Base-by-base conservation (phyloP, 1,140 invertebrate species). In the Colletes gigas region DNA sequence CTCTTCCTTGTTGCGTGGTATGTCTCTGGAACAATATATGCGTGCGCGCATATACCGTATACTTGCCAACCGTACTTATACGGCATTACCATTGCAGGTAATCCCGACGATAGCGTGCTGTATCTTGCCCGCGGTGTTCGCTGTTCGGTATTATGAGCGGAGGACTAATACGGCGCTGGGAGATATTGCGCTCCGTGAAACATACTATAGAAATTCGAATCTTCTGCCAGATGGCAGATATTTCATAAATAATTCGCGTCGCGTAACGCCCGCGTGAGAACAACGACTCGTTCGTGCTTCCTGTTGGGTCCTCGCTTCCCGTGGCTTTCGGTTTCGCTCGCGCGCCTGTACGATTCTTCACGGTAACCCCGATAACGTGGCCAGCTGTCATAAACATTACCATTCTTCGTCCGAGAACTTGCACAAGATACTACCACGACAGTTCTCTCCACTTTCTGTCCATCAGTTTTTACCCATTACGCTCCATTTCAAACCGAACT, bases 91-190 rank as follows among this genome's bases (percentile, higher is more conserved):
- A 67, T 82, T 71, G 62, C 50, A 17, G 57, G 84, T 83, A 86
- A 86, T 86, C 77, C 80, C 44, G 52, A 66, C 71, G 84, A 73
- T 85, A 83, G 78, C 68, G 55, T 65, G 70, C 50, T 19, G 75
- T 83, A 83, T 75, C 71, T 86, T 71, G 62, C 68, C 71, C 67
- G 4, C 50, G 47, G 50, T 69, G 57, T 67, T 82, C 60, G 74
- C 81, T 60, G 70, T 50, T 78, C 75, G 47, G 52, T 75, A 72
- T 86, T 81, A 77, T 69, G 77, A 83, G 81, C 47, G 12, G 62
- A 60, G 39, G 77, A 81, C 84, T 86, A 86, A 86, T 80, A 86
- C 81, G 81, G 80, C 68, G 59, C 67, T 74, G 60, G 73, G 59
- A 66, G 71, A 71, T 85, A 82, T 79, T 85, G 80, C 57, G 50